Percentiles rank a stretch among this genome's conserved stretches.
Conservation (phyloP, 2,113 vertebrate genomes). For the rat (Rattus norvegicus) region GRCr8 NC_086021.1:81585001-81585500, state of each 20-base stretch:
- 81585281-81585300: constrained; percentile 19
- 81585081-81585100: background rate
- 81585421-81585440: constrained; percentile 32
- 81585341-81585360: constrained; percentile 46
- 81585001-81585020: background rate
- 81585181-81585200: constrained; percentile 35
- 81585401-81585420: background rate
- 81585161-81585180: constrained; percentile 37
- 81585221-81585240: background rate
- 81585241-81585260: background rate
- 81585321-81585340: constrained; percentile 45
- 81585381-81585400: constrained; percentile 3
- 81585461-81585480: background rate
- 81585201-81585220: constrained; percentile 51
- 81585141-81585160: constrained; percentile 20
- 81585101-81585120: background rate
- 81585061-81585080: background rate
- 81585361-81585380: constrained; percentile 16
- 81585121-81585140: background rate
- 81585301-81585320: constrained; percentile 10
- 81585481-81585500: constrained; percentile 56
- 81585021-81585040: background rate
- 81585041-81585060: rapidly evolving
- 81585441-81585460: constrained; percentile 24
- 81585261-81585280: constrained; percentile 33